A percentile compares a stretch with the other conserved stretches of the same genome.
Evolutionary conservation across 1,140 invertebrate genomes (phyloP).

Genomic region (Polypedilum vanderplanki): DNA sequence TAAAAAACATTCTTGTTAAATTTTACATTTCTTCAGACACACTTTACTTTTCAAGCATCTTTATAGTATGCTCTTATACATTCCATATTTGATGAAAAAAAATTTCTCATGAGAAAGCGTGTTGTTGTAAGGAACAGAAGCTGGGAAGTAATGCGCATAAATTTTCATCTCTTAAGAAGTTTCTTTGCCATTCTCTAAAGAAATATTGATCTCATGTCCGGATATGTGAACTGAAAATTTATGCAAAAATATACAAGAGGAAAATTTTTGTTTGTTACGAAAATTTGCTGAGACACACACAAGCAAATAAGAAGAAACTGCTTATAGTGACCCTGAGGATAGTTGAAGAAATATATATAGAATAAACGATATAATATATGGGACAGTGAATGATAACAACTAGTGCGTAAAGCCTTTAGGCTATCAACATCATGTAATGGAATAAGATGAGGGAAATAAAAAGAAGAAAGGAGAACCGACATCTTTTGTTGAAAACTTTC

Average conservation of each 20-base stretch:
- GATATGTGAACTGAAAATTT: neutral
- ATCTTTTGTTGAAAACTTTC: conserved; percentile 4
- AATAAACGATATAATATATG: neutral
- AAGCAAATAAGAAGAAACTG: neutral
- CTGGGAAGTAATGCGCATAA: conserved; percentile 10
- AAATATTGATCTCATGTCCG: neutral
- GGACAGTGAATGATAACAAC: neutral
- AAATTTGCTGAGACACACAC: neutral
- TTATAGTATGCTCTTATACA: too few relatives aligned
- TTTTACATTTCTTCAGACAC: too few relatives aligned
- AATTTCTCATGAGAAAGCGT: too few relatives aligned
- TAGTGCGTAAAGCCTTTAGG: neutral
- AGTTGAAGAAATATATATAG: neutral
- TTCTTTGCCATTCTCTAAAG: neutral
- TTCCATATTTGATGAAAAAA: too few relatives aligned
- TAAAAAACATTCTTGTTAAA: too few relatives aligned
- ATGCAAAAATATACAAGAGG: neutral
- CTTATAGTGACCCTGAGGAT: neutral
- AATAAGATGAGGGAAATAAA: too few relatives aligned
- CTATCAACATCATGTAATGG: neutral
- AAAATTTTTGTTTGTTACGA: neutral
- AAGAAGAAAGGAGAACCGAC: neutral
- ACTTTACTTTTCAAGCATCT: too few relatives aligned
- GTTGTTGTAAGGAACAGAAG: neutral
- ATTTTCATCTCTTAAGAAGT: neutral